phyloP scores from a whole-genome alignment of 2,888 invertebrate species.

The Drosophila setosimentum region DNA sequence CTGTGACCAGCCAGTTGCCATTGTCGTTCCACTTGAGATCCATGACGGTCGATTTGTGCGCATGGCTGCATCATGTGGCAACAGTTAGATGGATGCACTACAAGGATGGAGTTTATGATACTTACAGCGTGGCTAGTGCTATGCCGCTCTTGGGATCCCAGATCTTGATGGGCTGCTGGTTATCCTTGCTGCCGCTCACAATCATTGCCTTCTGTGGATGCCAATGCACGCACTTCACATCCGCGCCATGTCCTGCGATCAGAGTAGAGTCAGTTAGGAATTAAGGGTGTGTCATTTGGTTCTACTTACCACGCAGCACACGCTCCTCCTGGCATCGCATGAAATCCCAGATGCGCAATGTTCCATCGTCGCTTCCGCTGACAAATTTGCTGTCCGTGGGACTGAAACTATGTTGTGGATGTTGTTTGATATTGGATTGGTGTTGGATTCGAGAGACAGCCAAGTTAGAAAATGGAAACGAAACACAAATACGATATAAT shows the following conservation, averaged over 20 bases:
- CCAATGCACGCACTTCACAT: conserved; percentile 99
- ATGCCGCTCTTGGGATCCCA: conserved; percentile 99
- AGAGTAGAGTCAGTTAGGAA: not conserved
- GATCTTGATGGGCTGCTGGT: conserved; percentile 99
- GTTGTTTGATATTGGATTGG: conserved; percentile 11
- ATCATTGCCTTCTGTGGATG: conserved; percentile 99
- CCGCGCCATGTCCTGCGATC: conserved; percentile 95
- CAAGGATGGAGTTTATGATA: conserved; percentile 49
- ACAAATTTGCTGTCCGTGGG: conserved; percentile 99
- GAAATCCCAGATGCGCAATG: conserved; percentile 99
- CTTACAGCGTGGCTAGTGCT: conserved; percentile 96
- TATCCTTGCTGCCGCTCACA: conserved; percentile 99
- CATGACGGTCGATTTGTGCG: conserved; percentile 99
- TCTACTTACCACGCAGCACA: conserved; percentile 90
- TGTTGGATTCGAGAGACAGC: conserved; percentile 27
- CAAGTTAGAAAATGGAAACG: conserved; percentile 56
- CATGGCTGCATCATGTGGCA: conserved; percentile 89
- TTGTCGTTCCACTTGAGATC: conserved; percentile 99
- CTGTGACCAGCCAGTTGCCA: conserved; percentile 99
- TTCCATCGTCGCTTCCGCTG: conserved; percentile 99
- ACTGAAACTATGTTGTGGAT: conserved; percentile 92
- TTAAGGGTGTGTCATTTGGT: not conserved
- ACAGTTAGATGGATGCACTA: not conserved
- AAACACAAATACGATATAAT: conserved; percentile 48
- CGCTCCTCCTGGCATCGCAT: conserved; percentile 98